Base-by-base conservation (phyloP, 64 coral and sea anemone species). In the Pocillopora verrucosa region DNA sequence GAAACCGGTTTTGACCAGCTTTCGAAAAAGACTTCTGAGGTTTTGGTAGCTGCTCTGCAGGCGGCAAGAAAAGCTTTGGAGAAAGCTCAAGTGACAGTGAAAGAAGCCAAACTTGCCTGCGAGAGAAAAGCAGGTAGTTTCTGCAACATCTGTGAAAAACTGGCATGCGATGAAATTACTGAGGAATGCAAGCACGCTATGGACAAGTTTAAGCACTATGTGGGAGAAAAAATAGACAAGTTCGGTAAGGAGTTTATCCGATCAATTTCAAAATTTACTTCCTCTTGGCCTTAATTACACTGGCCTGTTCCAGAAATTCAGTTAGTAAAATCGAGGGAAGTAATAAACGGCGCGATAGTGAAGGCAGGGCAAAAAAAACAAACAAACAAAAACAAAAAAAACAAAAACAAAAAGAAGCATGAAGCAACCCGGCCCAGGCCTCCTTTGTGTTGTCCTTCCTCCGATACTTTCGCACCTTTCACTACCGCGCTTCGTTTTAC, bases 201-300 rank as follows among this genome's bases (percentile, higher is more conserved):
- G 87, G 94, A 96, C 45, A 70, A 92, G 3, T 92, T 96, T 59
- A 86, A 96, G 15, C 67, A 96, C 61, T 96, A 86, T 19, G 51
- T 96, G 62, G 94, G 94, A 36, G 38, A 74, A 76, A 87, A 86
- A 10, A 81, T 96, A 14, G 94, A 96, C 59, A 83, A 84, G 3
- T 92, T 92, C 73, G 94, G 94, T 96, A 69, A 89, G 89, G 68
- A 37, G 3, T 14, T 38, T 56, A 5, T 19, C 34, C 11, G 36
- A 51, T 7, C 7, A 51, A 51, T 7, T 7, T 7, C 41, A 7
- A 51, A 7, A 51, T 51, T 51, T 51, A 7, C 41, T 51, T 51
- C 7, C 41, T 51, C 41, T 51, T 51, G 3, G 41, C 7, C 41
- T 51, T 51, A 51, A 51, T 51, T 51, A 51, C 7, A 51, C 41